Conservation (phyloP, 2,113 vertebrate species). For the Ameiurus melas region DNA sequence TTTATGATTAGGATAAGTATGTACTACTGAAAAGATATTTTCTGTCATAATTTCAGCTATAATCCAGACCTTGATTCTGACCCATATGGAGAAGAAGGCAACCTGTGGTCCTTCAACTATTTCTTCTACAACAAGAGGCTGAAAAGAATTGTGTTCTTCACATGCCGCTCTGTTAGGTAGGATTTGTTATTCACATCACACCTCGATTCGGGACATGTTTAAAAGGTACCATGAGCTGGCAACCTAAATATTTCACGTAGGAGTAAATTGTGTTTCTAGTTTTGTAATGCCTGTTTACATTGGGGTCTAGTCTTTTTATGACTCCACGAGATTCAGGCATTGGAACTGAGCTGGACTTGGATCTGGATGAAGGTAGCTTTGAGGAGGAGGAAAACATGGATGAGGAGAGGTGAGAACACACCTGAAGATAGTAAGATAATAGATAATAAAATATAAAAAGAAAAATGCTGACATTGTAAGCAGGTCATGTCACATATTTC, state of each 20-base stretch:
- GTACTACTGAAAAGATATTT: neutral
- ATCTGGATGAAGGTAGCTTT: slow-evolving; percentile 58
- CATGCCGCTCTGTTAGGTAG: slow-evolving; percentile 61
- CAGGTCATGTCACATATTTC: neutral
- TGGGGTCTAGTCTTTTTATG: slow-evolving; percentile 56
- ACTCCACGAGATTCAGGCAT: slow-evolving; percentile 51
- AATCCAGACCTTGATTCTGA: slow-evolving; percentile 94
- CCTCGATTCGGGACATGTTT: neutral
- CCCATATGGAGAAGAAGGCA: slow-evolving; percentile 93
- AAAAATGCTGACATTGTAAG: neutral
- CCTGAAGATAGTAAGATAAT: neutral
- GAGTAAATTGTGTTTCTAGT: neutral
- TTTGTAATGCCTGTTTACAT: neutral
- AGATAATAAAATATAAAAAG: neutral
- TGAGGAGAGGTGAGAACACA: slow-evolving; percentile 54
- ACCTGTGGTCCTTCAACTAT: slow-evolving; percentile 97
- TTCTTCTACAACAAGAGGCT: slow-evolving; percentile 97
- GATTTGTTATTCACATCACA: neutral
- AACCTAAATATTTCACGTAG: neutral
- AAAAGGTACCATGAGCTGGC: neutral
- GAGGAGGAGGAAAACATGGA: slow-evolving; percentile 59
- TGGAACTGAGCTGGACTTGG: slow-evolving; percentile 56
- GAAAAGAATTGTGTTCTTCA: slow-evolving; percentile 87
- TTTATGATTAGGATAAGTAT: neutral
- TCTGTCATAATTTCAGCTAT: slow-evolving; percentile 74